Evolutionary conservation across 2,888 invertebrate genomes (phyloP), one percentile per base, ranked within the genome.

Genomic region (Aleiodes testaceus): DNA sequence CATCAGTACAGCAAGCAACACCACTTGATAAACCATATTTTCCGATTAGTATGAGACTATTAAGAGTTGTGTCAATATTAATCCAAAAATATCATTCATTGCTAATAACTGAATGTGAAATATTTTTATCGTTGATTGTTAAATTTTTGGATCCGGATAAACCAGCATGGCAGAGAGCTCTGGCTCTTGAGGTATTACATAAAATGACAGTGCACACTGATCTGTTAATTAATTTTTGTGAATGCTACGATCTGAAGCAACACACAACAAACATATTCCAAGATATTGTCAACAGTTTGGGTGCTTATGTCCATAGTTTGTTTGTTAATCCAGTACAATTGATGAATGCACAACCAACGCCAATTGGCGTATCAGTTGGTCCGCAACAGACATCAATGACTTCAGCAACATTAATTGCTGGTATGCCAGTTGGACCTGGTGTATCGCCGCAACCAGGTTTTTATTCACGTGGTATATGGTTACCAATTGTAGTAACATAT

Each of bases 131-230:
- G 0, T 89, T 99, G 65, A 95, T 99, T 66, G 96, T 99, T 45
- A 98, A 99, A 88, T 99, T 99, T 88, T 89, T 99, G 87, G 99
- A 99, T 87, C 95, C 96, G 0, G 99, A 99, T 85, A 97, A 98
- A 88, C 97, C 97, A 1, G 91, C 94, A 75, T 99, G 99, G 99
- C 98, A 99, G 87, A 90, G 98, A 70, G 97, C 97, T 1, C 88
- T 98, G 65, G 98, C 99, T 0, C 87, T 99, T 16, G 99, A 99
- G 89, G 98, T 99, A 2, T 89, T 99, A 53, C 97, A 98, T 86
- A 96, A 96, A 88, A 94, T 99, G 91, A 94, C 95, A 0, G 93
- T 95, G 66, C 96, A 97, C 81, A 95, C 97, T 6, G 93, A 93
- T 79, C 89, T 98, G 16, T 89, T 98, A 78, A 94, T 93, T 81